Evolutionary conservation across 2,888 invertebrate species (phyloP).

Genomic region (Mimumesa dahlbomi): DNA sequence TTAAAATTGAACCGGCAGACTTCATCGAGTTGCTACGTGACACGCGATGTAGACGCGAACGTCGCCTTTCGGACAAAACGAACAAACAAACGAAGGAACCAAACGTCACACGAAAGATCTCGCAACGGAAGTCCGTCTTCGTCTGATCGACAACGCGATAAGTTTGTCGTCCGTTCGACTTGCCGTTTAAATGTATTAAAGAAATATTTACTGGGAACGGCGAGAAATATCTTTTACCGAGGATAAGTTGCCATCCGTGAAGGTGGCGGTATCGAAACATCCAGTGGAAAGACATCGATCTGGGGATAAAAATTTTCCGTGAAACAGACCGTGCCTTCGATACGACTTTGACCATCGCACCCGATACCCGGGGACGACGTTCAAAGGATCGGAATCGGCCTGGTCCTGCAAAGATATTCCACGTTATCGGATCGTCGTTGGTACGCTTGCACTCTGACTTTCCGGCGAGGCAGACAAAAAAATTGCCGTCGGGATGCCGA

Average conservation of each 20-base stretch:
- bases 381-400: constrained; percentile 53
- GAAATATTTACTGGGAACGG: neutral
- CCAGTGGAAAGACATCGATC: constrained; percentile 16
- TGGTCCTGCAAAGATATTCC: constrained; percentile 48
- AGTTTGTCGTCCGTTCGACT: neutral
- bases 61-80: neutral
- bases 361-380: constrained; percentile 39
- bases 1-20: constrained; percentile 8
- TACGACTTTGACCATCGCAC: constrained; percentile 40
- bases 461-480: constrained; percentile 20
- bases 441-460: constrained; percentile 39
- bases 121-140: neutral
- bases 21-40: neutral
- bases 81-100: neutral
- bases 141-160: neutral
- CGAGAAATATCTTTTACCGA: constrained; percentile 17
- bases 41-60: too few relatives aligned
- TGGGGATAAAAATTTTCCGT: constrained; percentile 44
- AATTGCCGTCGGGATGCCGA: constrained; percentile 10
- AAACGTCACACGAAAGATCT: neutral
- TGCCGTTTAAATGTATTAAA: neutral
- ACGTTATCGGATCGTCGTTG: constrained; percentile 54
- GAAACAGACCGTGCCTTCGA: constrained; percentile 37
- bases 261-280: constrained; percentile 20
- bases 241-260: constrained; percentile 4